Base-by-base conservation (phyloP, 2,888 invertebrate species). In the Aleiodes leptofemur region DNA sequence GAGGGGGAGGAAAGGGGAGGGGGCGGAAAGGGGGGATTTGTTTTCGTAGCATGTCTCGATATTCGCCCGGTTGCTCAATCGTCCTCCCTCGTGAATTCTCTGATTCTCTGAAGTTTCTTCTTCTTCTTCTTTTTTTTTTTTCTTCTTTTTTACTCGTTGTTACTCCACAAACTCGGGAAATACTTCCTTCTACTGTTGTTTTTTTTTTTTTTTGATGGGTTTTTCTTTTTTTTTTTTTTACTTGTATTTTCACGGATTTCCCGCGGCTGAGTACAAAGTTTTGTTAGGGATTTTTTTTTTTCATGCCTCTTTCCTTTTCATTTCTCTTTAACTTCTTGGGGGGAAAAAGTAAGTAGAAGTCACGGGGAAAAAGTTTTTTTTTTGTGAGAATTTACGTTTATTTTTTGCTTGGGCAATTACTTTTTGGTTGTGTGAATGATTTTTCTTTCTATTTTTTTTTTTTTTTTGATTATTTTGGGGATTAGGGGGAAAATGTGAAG, bases 231-330 rank as follows among this genome's bases (percentile, higher is more conserved):
- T 55, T 38, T 51, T 69, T 64, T n/a, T 57, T 29, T 23, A 68
- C 66, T 43, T 73, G 73, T 59, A 56, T 31, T 69, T 57, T 48
- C 59, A 73, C 16, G 13, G 57, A 69, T 59, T 73, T 73, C 50
- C 13, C 51, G 29, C 43, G 43, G 43, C 38, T 16, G 69, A 76
- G 69, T 64, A 59, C 68, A 76, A 76, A 76, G 69, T 73, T 76
- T 43, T 9, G 43, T 23, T 23, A 23, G 23, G 23, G 23, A 2
- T 23, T 23, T 23, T 43, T 43, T 43, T 43, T 43, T 7, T 9
- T 43, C 43, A 0, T 43, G 7, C 43, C 11, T 43, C 23, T 43
- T 43, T 43, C 11, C 43, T 43, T 43, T 4, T 8, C 43, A 8
- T 43, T 43, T 73, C n/a, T 14, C 11, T 69, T 11, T 55, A 31